Percentiles rank a stretch among this genome's conserved stretches.
These are phyloP conservation scores for Eupithecia insigniata DNA, from an alignment of 2,888 invertebrate genomes.

Conservation along the genomic window DNA sequence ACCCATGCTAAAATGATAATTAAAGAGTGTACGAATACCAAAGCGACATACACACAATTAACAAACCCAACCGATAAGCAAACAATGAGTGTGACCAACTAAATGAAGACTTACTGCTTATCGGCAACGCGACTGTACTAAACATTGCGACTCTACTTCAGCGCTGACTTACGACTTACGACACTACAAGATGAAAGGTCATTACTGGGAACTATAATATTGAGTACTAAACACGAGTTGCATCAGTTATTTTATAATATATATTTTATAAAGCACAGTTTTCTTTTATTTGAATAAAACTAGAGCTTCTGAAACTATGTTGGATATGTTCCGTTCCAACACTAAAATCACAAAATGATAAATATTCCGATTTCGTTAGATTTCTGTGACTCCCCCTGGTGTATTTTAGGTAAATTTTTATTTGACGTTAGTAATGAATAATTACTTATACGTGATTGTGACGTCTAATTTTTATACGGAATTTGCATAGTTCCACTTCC, in stretches of 20 bases:
- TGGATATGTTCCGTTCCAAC: no score
- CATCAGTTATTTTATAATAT: neutral
- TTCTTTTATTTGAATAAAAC: no score
- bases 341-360: no score
- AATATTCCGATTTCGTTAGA: no score
- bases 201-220: neutral
- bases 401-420: no score
- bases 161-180: slow-evolving; percentile 35
- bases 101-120: slow-evolving; percentile 18
- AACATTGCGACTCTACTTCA: slow-evolving; percentile 13
- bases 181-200: slow-evolving; percentile 11
- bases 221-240: neutral
- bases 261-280: no score
- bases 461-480: no score
- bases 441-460: no score
- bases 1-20: neutral
- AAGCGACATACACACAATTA: neutral
- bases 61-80: slow-evolving; percentile 5
- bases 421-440: no score
- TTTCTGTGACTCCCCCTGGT: no score
- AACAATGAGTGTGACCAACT: slow-evolving; percentile 22
- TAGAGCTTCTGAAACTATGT: no score
- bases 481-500: no score
- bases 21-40: neutral
- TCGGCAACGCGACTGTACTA: neutral